Evolutionary conservation across 2,797 vertebrate genomes (phyloP).

Genomic region (Furcifer pardalis): DNA sequence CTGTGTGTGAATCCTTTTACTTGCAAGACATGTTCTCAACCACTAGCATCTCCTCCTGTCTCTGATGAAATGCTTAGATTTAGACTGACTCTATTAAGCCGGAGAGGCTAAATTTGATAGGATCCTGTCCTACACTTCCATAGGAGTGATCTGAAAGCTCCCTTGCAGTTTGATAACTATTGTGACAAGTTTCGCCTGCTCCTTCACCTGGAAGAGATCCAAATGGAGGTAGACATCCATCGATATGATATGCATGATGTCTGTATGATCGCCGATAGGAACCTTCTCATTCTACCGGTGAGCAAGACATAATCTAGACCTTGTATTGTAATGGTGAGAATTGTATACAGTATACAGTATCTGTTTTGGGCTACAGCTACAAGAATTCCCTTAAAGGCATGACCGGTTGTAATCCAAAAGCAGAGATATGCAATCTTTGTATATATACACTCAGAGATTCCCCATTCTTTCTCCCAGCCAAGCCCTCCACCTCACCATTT

Average conservation of each 20-base stretch:
- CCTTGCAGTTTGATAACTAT: constrained; percentile 82
- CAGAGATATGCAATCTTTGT: no score
- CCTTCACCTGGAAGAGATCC: constrained; percentile 89
- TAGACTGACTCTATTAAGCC: no score
- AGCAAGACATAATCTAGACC: not conserved
- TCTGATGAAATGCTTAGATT: not conserved
- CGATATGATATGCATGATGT: constrained; percentile 81
- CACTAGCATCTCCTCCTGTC: not conserved
- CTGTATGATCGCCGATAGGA: constrained; percentile 78
- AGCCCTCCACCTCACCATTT: not conserved
- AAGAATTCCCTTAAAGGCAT: no score
- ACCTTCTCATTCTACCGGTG: constrained; percentile 84
- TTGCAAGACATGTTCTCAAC: no score
- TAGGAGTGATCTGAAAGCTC: constrained; percentile 75
- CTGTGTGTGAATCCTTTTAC: no score
- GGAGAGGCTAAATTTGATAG: not conserved
- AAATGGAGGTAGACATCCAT: constrained; percentile 90
- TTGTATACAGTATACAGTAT: not conserved
- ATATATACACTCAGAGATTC: no score
- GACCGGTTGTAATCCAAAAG: no score
- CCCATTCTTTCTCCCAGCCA: not conserved
- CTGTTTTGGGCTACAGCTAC: no score
- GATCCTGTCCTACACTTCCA: constrained; percentile 10
- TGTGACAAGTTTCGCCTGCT: constrained; percentile 81
- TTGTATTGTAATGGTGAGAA: not conserved